These are phyloP conservation scores for Netelia melanura DNA, from an alignment of 2,888 invertebrate genomes.

Conservation along the genomic window DNA sequence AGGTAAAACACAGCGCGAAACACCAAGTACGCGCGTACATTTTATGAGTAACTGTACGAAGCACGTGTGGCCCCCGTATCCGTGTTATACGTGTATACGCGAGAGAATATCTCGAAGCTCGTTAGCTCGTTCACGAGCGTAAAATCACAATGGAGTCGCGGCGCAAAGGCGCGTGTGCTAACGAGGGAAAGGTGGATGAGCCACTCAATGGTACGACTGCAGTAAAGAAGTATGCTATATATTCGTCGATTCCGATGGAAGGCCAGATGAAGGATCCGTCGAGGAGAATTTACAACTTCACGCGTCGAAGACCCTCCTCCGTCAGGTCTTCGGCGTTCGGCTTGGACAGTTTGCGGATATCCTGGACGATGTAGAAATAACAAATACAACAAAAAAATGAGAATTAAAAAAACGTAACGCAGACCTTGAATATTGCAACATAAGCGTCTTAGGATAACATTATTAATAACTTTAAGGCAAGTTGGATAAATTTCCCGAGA, in stretches of 20 bases:
- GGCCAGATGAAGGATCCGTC: constrained; percentile 48
- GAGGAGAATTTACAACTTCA: constrained; percentile 59
- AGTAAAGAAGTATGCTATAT: constrained; percentile 24
- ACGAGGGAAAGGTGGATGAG: constrained; percentile 69
- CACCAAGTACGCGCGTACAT: constrained; percentile 18
- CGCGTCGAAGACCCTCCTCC: constrained; percentile 47
- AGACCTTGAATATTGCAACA: constrained; percentile 1
- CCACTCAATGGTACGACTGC: constrained; percentile 40
- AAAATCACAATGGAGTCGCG: constrained; percentile 72
- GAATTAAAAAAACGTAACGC: background rate
- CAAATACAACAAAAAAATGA: background rate
- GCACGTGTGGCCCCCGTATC: constrained; percentile 36
- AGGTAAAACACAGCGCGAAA: constrained; percentile 43
- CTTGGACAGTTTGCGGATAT: constrained; percentile 34
- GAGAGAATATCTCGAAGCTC: constrained; percentile 75
- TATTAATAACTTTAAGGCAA: background rate
- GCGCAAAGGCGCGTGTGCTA: constrained; percentile 60
- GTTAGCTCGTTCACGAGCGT: constrained; percentile 74
- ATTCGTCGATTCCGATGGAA: constrained; percentile 52
- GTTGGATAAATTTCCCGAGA: too few relatives aligned
- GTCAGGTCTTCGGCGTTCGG: background rate
- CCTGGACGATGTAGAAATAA: constrained; percentile 23
- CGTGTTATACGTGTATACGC: constrained; percentile 68
- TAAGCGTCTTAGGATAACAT: background rate
- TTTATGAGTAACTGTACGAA: constrained; percentile 19